Conservation (phyloP, 2,888 invertebrate species). For the Nymphalis urticae region DNA sequence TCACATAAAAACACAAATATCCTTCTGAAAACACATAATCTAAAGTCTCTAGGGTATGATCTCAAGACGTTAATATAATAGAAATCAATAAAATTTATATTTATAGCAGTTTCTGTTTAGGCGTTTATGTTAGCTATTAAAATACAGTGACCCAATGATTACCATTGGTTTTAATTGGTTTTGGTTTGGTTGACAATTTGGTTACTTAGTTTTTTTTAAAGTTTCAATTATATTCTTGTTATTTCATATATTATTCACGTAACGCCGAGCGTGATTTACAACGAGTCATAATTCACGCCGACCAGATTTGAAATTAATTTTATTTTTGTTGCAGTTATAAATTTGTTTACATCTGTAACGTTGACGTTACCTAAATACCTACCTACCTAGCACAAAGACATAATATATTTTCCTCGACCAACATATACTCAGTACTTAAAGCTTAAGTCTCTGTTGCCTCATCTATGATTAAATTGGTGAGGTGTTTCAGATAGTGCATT, state of each 20-base stretch:
- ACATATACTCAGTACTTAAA: not conserved
- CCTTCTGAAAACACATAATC: too few species aligned
- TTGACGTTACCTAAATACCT: too few species aligned
- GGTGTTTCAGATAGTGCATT: conserved; percentile 39
- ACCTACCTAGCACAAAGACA: not conserved
- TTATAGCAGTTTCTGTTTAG: too few species aligned
- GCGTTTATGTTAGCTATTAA: too few species aligned
- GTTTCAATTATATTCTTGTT: not conserved
- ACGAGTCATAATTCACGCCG: not conserved
- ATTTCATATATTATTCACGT: not conserved
- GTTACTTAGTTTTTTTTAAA: not conserved
- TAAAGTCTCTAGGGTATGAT: too few species aligned
- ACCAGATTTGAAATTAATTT: conserved; percentile 6
- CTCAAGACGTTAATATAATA: too few species aligned
- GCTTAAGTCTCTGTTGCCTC: not conserved
- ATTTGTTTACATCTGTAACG: conserved; percentile 6
- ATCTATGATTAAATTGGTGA: conserved; percentile 22
- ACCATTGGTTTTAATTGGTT: too few species aligned
- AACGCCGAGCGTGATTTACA: not conserved
- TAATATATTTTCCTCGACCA: not conserved
- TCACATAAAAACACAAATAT: too few species aligned
- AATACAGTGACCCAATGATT: not conserved
- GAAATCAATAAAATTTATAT: too few species aligned
- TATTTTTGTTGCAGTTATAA: conserved; percentile 16
- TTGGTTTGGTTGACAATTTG: too few species aligned